Evolutionary conservation across 2,113 vertebrate species (phyloP).

Genomic region (Plecotus auritus): DNA sequence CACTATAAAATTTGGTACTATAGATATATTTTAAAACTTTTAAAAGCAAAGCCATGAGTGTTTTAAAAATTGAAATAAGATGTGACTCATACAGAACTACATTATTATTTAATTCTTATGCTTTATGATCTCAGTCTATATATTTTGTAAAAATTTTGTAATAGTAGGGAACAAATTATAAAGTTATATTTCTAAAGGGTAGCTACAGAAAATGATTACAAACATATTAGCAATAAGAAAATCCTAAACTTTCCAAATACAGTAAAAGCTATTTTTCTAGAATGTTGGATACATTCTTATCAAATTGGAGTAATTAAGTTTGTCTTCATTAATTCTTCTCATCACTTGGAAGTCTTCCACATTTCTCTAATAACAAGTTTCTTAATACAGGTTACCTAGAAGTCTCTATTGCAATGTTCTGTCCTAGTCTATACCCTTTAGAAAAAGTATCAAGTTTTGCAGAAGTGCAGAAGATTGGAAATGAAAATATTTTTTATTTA

Average conservation of each 20-base stretch:
- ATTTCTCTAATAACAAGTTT: not conserved
- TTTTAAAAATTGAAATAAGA: conserved; percentile 5
- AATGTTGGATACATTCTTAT: not conserved
- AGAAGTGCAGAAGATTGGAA: not conserved
- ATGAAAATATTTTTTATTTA: not conserved
- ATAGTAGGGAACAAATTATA: not conserved
- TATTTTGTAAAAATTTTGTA: not conserved
- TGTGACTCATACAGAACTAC: not conserved
- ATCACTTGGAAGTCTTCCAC: not conserved
- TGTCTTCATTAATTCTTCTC: not conserved
- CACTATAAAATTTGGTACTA: not conserved
- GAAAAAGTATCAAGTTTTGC: not conserved
- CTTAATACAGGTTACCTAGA: not conserved
- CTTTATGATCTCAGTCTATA: not conserved
- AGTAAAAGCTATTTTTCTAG: not conserved
- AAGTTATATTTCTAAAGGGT: not conserved
- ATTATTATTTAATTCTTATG: not conserved
- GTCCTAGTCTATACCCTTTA: not conserved
- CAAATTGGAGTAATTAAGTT: not conserved
- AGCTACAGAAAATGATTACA: not conserved
- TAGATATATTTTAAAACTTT: not conserved
- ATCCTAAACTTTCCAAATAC: not conserved
- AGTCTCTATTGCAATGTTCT: not conserved
- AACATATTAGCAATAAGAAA: not conserved
- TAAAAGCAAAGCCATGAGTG: not conserved